phyloP scores from a whole-genome alignment of 2,113 vertebrate genomes.

The Mola mola region DNA sequence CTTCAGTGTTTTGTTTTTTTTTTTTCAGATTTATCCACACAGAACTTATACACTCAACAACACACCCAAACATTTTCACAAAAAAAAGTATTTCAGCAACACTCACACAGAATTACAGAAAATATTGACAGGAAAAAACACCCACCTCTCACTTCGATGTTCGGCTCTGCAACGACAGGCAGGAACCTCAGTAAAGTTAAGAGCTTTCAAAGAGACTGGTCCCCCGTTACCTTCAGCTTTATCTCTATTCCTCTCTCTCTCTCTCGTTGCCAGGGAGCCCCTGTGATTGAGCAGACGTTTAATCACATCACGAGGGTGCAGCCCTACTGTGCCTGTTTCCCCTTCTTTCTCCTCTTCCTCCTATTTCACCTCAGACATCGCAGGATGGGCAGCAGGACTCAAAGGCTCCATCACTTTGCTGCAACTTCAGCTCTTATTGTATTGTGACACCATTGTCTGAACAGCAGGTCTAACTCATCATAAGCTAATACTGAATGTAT shows the following conservation, averaged over 20 bases:
- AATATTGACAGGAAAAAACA: not conserved
- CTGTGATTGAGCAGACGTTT: slow-evolving; percentile 60
- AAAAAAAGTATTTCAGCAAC: not conserved
- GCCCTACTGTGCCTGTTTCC: slow-evolving; percentile 44
- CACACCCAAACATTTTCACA: not conserved
- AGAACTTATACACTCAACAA: too few relatives aligned
- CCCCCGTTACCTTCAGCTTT: slow-evolving; percentile 26
- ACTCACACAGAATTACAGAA: not conserved
- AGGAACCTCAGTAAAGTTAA: slow-evolving; percentile 10
- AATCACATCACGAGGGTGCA: slow-evolving; percentile 52
- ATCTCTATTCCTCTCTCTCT: slow-evolving; percentile 17
- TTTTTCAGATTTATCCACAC: not conserved
- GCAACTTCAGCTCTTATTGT: too few relatives aligned
- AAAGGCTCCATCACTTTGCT: too few relatives aligned
- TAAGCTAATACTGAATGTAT: too few relatives aligned
- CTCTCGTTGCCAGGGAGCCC: slow-evolving; percentile 54
- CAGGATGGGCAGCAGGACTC: not conserved
- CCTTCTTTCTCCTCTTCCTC: slow-evolving; percentile 3
- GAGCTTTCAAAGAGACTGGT: slow-evolving; percentile 22
- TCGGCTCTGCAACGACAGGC: not conserved
- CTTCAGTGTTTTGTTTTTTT: too few relatives aligned
- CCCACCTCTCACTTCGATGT: slow-evolving; percentile 32
- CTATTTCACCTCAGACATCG: slow-evolving; percentile 11
- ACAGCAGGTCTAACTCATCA: too few relatives aligned
- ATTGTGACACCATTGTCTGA: too few relatives aligned